These are phyloP conservation scores for Hoplostethus mediterraneus DNA, from an alignment of 2,797 vertebrate species.

Conservation along the genomic window DNA sequence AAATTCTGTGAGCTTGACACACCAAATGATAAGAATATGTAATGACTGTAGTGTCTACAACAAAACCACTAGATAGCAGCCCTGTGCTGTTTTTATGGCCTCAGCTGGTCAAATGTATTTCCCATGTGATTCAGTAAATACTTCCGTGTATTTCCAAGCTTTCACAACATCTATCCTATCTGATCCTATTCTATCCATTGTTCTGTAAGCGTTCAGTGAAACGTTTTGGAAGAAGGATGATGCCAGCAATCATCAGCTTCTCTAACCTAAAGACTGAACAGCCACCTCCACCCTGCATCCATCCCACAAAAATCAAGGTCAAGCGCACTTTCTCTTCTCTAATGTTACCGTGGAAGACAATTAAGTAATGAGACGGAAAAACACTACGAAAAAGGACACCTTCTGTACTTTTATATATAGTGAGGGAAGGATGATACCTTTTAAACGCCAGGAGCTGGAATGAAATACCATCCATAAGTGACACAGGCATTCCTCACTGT, in stretches of 20 bases:
- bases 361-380: too few species aligned
- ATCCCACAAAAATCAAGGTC: conserved; percentile 36
- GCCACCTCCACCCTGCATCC: neutral
- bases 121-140: neutral
- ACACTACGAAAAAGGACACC: too few species aligned
- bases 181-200: neutral
- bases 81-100: conserved; percentile 12
- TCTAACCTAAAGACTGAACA: conserved; percentile 2
- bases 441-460: conserved; percentile 24
- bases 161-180: neutral
- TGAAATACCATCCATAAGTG: conserved; percentile 49
- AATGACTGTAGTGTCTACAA: neutral
- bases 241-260: neutral
- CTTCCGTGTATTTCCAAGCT: neutral
- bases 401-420: neutral
- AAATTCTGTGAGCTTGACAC: too few species aligned
- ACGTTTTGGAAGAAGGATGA: neutral
- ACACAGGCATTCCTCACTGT: too few species aligned
- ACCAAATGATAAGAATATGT: too few species aligned
- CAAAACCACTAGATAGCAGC: conserved; percentile 45
- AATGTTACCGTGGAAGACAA: conserved; percentile 14
- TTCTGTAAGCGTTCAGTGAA: neutral
- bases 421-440: conserved; percentile 19
- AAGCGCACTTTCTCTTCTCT: conserved; percentile 11
- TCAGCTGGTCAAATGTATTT: too few species aligned